These are phyloP conservation scores for Lycocerus yunnanus DNA, from an alignment of 2,888 invertebrate species.

Conservation along the genomic window DNA sequence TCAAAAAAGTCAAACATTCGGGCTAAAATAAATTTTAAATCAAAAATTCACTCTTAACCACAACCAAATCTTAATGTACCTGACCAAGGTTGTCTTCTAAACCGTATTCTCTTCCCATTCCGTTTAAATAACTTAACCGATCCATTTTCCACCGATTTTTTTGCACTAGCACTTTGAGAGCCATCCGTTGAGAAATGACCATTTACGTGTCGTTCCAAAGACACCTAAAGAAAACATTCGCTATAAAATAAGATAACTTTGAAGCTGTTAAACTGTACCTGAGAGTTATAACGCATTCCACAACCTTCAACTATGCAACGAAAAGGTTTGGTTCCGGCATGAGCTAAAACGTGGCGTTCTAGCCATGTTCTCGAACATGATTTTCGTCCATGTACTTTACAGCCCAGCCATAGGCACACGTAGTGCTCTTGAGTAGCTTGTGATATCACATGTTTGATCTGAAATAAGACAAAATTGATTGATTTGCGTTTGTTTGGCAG, in stretches of 20 bases:
- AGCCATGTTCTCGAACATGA: constrained; percentile 94
- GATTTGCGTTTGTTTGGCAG: too few species aligned
- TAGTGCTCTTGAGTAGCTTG: constrained; percentile 85
- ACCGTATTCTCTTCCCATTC: constrained; percentile 87
- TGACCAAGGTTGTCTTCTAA: constrained; percentile 86
- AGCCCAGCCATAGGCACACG: constrained; percentile 90
- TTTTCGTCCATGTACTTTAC: constrained; percentile 91
- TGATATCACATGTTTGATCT: constrained; percentile 82
- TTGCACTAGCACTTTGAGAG: constrained; percentile 63
- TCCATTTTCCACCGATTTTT: constrained; percentile 75
- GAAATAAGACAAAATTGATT: constrained; percentile 49
- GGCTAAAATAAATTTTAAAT: constrained; percentile 63
- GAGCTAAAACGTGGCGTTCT: constrained; percentile 88
- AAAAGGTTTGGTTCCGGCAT: constrained; percentile 91
- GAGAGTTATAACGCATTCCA: constrained; percentile 83
- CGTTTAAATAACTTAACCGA: constrained; percentile 80
- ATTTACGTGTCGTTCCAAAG: constrained; percentile 91
- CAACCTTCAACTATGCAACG: constrained; percentile 95
- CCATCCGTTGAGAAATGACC: constrained; percentile 81
- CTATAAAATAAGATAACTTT: not conserved
- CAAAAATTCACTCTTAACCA: not conserved
- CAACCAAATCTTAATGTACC: constrained; percentile 60
- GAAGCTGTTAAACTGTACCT: constrained; percentile 66
- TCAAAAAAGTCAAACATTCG: constrained; percentile 95
- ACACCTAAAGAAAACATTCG: constrained; percentile 61